phyloP scores from a whole-genome alignment of 2,888 invertebrate genomes.

The Caenorhabditis afra region DNA sequence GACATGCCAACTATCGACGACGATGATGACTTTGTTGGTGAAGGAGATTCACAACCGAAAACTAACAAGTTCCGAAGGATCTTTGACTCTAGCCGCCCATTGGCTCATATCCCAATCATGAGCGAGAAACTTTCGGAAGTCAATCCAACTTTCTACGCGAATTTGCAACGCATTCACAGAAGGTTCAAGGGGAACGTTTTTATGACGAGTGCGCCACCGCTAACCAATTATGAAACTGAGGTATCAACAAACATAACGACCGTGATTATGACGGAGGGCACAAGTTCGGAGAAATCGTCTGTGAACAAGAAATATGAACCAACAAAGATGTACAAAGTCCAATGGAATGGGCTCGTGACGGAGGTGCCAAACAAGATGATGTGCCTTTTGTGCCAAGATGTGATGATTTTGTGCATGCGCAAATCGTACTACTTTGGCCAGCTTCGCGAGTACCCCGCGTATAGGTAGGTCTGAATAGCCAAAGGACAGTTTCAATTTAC shows the following conservation, averaged over 20 bases:
- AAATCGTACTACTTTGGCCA: slow-evolving; percentile 35
- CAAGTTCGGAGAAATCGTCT: too few relatives aligned
- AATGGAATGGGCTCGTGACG: neutral
- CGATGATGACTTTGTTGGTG: too few relatives aligned
- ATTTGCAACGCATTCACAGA: neutral
- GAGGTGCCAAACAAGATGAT: slow-evolving; percentile 9
- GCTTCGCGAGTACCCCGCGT: slow-evolving; percentile 41
- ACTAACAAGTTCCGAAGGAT: neutral
- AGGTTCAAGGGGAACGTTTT: neutral
- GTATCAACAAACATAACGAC: too few relatives aligned
- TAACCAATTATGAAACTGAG: too few relatives aligned
- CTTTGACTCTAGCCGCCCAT: neutral
- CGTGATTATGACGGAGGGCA: too few relatives aligned
- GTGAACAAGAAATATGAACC: neutral
- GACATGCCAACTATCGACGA: too few relatives aligned
- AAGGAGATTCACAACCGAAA: too few relatives aligned
- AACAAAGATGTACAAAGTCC: neutral
- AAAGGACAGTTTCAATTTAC: too few relatives aligned
- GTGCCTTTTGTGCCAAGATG: slow-evolving; percentile 23
- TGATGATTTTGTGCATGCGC: slow-evolving; percentile 40
- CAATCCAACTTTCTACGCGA: slow-evolving; percentile 6
- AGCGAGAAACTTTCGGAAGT: neutral
- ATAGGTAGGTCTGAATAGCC: slow-evolving; percentile 13
- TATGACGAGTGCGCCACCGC: too few relatives aligned
- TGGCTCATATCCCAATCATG: slow-evolving; percentile 14